Evolutionary conservation across 2,797 vertebrate genomes (phyloP), one percentile per base, ranked within the genome.

Genomic region (Diglossa cyanea): DNA sequence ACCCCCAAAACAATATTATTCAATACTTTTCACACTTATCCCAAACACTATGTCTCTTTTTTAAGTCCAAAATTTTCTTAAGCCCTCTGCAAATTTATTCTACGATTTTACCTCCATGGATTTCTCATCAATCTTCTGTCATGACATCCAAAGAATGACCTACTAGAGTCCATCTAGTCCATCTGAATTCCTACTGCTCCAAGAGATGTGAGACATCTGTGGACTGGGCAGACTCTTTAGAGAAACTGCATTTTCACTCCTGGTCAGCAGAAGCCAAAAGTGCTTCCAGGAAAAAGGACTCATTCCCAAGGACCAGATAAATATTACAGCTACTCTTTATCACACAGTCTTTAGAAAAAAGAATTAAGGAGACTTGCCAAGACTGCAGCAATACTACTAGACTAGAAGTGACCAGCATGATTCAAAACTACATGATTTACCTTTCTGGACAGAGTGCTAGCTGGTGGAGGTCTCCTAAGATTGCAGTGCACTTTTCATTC

Each of bases 131-230:
- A 19, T 4, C 11, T 70, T 71, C 19, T 53, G 20, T 57, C 58
- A 42, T 20, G 24, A 35, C 8, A 35, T 28, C 9, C 31, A 54
- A 24, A 78, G 13, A 68, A 75, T 6, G 2, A 84, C 16, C 50
- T 18, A 50, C 10, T 17, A 57, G 30, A 86, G 33, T 54, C 17
- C 11, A 1, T 68, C 23, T 17, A 65, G 33, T 39, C 35, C 35
- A 20, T 19, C 37, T 11, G 14, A 89, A 91, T 58, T 78, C 28
- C 14, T 17, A 33, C 9, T 31, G 21, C n/a, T 78, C 8, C 33
- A 30, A 60, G 42, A 79, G 9, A 63, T 0, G 0, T 7, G 20
- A 71, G 48, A 67, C 16, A 67, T 57, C 48, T 19, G 13, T 39
- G 30, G 33, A 35, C 31, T 44, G 17, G 23, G 12, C 14, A 57